Conservation (phyloP, 2,888 invertebrate species). For the Ornithoptera priamus region DNA sequence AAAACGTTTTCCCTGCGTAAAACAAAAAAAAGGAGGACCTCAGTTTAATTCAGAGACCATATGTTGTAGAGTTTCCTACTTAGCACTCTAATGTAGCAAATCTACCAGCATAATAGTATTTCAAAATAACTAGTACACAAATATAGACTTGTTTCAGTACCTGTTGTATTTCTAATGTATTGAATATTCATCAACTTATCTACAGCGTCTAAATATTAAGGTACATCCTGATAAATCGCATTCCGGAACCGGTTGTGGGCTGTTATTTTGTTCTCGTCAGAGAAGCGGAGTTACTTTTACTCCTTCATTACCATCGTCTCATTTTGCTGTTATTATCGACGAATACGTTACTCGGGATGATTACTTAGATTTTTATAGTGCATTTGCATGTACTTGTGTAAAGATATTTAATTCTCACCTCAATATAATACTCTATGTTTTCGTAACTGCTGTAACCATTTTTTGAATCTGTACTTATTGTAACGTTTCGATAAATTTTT, state of each 20-base stretch:
- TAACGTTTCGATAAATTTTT: not conserved
- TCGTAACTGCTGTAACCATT: not conserved
- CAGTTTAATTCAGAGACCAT: too few relatives aligned
- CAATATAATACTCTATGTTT: not conserved
- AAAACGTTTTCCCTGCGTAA: too few relatives aligned
- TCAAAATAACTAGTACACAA: too few relatives aligned
- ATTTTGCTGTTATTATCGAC: constrained; percentile 16
- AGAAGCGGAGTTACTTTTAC: constrained; percentile 16
- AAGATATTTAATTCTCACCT: not conserved
- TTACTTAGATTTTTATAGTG: constrained; percentile 15
- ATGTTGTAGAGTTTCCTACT: too few relatives aligned
- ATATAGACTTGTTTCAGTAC: not conserved
- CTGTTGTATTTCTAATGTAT: not conserved
- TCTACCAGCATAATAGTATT: too few relatives aligned
- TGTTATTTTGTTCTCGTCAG: constrained; percentile 20
- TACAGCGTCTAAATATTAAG: constrained; percentile 4
- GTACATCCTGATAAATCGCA: constrained; percentile 10
- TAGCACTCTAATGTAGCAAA: too few relatives aligned
- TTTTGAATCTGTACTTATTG: not conserved
- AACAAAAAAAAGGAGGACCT: too few relatives aligned
- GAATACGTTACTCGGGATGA: constrained; percentile 9
- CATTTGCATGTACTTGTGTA: not conserved
- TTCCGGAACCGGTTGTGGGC: constrained; percentile 15
- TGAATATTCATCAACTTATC: not conserved
- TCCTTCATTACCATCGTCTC: constrained; percentile 15